Base-by-base conservation (phyloP, 53 echinoderm and acorn worm species). In the Antedon mediterranea region DNA sequence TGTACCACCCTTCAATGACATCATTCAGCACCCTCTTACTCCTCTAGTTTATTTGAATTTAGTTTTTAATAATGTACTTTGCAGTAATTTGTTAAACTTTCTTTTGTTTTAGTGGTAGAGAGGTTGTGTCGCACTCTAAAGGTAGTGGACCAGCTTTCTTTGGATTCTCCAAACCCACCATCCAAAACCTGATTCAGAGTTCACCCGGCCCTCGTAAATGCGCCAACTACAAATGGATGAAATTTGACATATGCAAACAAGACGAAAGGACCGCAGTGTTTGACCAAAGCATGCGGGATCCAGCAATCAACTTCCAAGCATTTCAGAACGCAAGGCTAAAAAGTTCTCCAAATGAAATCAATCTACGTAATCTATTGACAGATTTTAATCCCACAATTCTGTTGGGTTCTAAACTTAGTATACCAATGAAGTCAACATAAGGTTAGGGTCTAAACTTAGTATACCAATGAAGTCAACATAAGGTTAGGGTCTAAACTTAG, bases 141-240 rank as follows among this genome's bases (percentile, higher is more conserved):
- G 91, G 87, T 20, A 83, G 83, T 31, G 91, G 91, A 3, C 83
- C 87, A 6, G 95, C 91, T 37, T 95, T 95, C 80, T 95, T 95
- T 42, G 95, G 95, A 29, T 83, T 95, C 80, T 87, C 89, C 23
- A 89, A 95, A 80, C 95, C 95, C 0, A 95, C 91, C 72, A 88
- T 95, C 74, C 89, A 91, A 33, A 95, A 95, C 81, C 84, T 95
- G 23, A 89, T 95, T 70, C 95, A 95, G 84, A 84, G 85, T 31
- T 76, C 79, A 0, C 79, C 86, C 0, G 87, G 91, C 3, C 89
- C 95, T 14, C 71, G 78, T 33, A 82, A 82, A 30, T 89, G 86
- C 71, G 41, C 71, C 0, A 29, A 41, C 0, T 89, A 89, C 75
- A 79, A 83, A 13, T 82, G 84, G 89, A 83, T 82, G 42, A 86